Conservation (phyloP, 2,888 invertebrate species). For the Gonocerus acuteangulatus region DNA sequence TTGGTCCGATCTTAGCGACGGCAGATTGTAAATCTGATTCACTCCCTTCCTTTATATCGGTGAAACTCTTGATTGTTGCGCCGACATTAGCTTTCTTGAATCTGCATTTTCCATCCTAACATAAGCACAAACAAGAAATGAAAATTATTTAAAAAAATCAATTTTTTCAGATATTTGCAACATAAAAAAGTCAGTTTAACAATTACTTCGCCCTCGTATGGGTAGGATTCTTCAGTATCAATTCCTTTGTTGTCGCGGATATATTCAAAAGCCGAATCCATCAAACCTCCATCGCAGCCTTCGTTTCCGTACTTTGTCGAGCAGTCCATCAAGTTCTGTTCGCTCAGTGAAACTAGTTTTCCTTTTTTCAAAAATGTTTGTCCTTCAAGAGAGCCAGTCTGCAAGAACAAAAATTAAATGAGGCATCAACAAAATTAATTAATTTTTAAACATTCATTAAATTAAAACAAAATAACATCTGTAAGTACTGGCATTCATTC, state of each 20-base stretch:
- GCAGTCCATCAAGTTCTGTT: conserved; percentile 43
- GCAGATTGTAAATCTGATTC: conserved; percentile 67
- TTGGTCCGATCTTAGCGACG: conserved; percentile 72
- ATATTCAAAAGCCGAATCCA: conserved; percentile 49
- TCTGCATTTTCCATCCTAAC: conserved; percentile 41
- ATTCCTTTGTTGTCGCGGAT: conserved; percentile 49
- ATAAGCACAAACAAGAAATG: background rate
- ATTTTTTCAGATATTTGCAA: background rate
- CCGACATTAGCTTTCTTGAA: conserved; percentile 59
- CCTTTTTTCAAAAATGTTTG: conserved; percentile 48
- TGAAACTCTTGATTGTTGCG: conserved; percentile 72
- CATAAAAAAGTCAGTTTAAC: background rate
- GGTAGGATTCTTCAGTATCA: conserved; percentile 51
- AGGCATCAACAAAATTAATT: too few relatives aligned
- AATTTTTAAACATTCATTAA: too few relatives aligned
- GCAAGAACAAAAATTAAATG: conserved; percentile 26
- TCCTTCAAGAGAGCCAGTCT: conserved; percentile 54
- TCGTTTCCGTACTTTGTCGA: background rate
- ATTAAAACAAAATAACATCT: too few relatives aligned
- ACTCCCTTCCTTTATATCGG: conserved; percentile 62
- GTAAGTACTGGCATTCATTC: too few relatives aligned
- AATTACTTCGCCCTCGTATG: conserved; percentile 43
- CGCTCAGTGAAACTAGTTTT: conserved; percentile 48
- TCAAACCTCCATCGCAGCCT: conserved; percentile 35
- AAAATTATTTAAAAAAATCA: background rate